Conservation (phyloP, 2,113 vertebrate genomes). For the Nothobranchius kuhntae region DNA sequence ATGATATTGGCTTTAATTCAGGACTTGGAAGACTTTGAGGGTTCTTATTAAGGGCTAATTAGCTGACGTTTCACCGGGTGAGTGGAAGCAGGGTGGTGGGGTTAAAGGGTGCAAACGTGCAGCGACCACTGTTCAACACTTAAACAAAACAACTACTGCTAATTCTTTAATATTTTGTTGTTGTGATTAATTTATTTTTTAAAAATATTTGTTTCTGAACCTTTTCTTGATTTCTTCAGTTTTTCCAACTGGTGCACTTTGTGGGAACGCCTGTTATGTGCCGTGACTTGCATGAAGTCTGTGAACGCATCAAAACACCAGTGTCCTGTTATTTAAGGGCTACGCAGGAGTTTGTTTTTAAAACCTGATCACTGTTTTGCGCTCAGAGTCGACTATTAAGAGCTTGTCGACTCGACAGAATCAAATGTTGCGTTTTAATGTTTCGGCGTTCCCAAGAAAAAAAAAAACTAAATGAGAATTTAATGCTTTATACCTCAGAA, state of each 20-base stretch:
- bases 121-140: conserved; percentile 29
- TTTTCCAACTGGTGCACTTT: conserved; percentile 69
- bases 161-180: conserved; percentile 61
- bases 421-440: too few species aligned
- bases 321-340: conserved; percentile 66
- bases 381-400: background rate
- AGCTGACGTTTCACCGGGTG: conserved; percentile 61
- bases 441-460: too few species aligned
- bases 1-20: conserved; percentile 31
- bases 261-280: conserved; percentile 72
- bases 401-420: too few species aligned
- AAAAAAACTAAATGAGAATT: too few species aligned
- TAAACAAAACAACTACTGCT: conserved; percentile 23
- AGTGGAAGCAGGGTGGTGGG: background rate
- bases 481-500: too few species aligned
- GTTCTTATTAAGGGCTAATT: conserved; percentile 70
- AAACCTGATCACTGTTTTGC: conserved; percentile 23
- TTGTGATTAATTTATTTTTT: conserved; percentile 34
- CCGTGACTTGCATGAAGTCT: conserved; percentile 69
- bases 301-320: conserved; percentile 22
- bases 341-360: conserved; percentile 44
- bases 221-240: conserved; percentile 29
- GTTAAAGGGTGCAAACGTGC: too few species aligned
- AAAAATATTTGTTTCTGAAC: conserved; percentile 21
- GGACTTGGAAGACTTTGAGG: conserved; percentile 37